Evolutionary conservation across 1,140 invertebrate species (phyloP).

Genomic region (Scaptomyza pallida): DNA sequence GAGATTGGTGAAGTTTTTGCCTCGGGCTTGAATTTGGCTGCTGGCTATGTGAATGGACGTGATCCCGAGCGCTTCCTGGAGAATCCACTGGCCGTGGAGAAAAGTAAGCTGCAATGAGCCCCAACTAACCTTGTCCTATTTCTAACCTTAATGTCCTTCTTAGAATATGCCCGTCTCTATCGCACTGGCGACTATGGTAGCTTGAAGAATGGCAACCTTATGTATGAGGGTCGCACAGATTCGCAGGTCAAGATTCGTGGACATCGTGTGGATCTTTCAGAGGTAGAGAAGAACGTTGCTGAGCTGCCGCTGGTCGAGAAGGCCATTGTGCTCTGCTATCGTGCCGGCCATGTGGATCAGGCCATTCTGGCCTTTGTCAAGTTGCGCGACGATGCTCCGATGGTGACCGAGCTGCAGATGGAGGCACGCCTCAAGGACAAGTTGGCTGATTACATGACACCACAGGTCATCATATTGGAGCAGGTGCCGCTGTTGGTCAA

Average conservation of each 20-base stretch:
- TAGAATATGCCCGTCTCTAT: constrained; percentile 89
- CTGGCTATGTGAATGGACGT: constrained; percentile 90
- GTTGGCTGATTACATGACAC: constrained; percentile 91
- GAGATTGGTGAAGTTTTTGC: constrained; percentile 92
- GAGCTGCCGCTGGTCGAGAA: constrained; percentile 77
- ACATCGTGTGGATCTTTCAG: constrained; percentile 92
- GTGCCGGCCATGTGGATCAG: constrained; percentile 89
- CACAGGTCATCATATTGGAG: constrained; percentile 90
- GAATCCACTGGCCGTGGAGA: constrained; percentile 89
- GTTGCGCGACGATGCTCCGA: constrained; percentile 84
- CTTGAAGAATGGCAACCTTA: constrained; percentile 88
- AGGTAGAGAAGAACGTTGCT: constrained; percentile 89
- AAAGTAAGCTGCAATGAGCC: constrained; percentile 84
- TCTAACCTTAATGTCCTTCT: constrained; percentile 14
- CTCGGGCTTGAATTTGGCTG: constrained; percentile 90
- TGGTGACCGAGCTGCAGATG: constrained; percentile 86
- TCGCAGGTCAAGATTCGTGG: constrained; percentile 94
- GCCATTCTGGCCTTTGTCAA: constrained; percentile 90
- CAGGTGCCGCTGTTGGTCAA: constrained; percentile 91
- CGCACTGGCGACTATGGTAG: constrained; percentile 93
- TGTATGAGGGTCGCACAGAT: constrained; percentile 93
- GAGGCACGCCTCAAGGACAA: constrained; percentile 87
- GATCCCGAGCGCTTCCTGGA: constrained; percentile 89
- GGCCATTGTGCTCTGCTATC: constrained; percentile 90
- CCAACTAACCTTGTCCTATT: background rate